Conservation (phyloP, 2,888 invertebrate species). For the Lymantria dispar region DNA sequence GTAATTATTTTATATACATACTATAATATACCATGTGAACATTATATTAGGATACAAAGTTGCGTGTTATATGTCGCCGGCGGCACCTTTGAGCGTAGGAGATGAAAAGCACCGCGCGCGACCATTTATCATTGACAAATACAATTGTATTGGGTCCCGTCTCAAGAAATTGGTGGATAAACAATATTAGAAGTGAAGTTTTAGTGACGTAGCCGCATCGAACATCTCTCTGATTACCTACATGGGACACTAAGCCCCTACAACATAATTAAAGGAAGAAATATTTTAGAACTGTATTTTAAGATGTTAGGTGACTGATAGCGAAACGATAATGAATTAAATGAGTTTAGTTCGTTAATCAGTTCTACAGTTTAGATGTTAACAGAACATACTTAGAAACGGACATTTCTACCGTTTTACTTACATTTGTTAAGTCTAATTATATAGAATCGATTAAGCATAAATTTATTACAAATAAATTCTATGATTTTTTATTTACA, state of each 20-base stretch:
- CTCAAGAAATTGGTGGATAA: slow-evolving; percentile 76
- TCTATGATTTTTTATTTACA: too few relatives aligned
- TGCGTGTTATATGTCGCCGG: slow-evolving; percentile 26
- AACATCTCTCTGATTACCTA: slow-evolving; percentile 33
- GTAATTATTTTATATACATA: slow-evolving; percentile 66
- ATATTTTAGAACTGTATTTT: neutral
- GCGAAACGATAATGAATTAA: too few relatives aligned
- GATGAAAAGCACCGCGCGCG: slow-evolving; percentile 78
- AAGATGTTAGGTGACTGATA: too few relatives aligned
- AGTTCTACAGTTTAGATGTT: too few relatives aligned
- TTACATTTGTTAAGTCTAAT: too few relatives aligned
- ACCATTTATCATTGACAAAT: slow-evolving; percentile 82
- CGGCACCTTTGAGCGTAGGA: slow-evolving; percentile 74
- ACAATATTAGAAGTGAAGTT: slow-evolving; percentile 66
- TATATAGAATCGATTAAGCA: too few relatives aligned
- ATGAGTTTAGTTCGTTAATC: too few relatives aligned
- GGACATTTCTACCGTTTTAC: too few relatives aligned
- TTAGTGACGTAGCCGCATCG: slow-evolving; percentile 46
- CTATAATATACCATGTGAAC: slow-evolving; percentile 38
- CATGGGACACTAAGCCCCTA: slow-evolving; percentile 14
- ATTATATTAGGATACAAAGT: slow-evolving; percentile 35
- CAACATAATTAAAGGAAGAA: neutral
- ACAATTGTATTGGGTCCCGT: slow-evolving; percentile 78
- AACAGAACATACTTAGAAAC: too few relatives aligned
- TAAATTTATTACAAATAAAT: too few relatives aligned